phyloP scores from a whole-genome alignment of 2,797 vertebrate genomes.

The Leontocebus nigricollis region DNA sequence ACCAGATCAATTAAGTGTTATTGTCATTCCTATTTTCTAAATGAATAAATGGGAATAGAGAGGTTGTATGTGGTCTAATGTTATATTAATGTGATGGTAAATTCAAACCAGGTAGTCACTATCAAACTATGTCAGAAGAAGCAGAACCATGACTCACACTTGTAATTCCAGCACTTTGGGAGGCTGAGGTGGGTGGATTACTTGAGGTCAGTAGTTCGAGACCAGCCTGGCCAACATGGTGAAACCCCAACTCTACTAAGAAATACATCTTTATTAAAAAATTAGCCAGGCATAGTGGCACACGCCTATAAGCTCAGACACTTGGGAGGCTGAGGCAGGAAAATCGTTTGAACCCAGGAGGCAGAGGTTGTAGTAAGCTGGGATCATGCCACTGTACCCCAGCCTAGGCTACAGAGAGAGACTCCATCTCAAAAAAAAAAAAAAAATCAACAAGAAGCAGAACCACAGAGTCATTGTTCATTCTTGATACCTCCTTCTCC shows the following conservation, averaged over 20 bases:
- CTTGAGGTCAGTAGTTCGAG: neutral
- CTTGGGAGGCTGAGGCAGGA: neutral
- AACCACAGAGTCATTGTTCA: neutral
- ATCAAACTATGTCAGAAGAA: neutral
- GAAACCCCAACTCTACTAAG: neutral
- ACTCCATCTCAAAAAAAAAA: neutral
- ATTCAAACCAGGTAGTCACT: neutral
- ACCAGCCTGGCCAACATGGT: neutral
- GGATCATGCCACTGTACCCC: neutral
- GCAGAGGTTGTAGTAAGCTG: neutral
- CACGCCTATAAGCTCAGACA: neutral
- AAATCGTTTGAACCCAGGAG: neutral
- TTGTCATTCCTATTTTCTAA: neutral
- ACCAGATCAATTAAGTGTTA: neutral
- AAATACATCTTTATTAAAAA: neutral
- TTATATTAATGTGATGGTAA: neutral
- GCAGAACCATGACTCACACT: neutral
- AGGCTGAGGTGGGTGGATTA: no score
- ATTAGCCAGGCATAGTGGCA: neutral
- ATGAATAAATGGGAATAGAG: neutral
- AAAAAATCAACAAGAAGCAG: neutral
- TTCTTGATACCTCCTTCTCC: neutral
- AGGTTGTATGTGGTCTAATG: neutral
- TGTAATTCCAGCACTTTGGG: no score
- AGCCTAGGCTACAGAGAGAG: neutral